Conservation (phyloP, 1,140 invertebrate genomes). For the Drosophila subobscura region DNA sequence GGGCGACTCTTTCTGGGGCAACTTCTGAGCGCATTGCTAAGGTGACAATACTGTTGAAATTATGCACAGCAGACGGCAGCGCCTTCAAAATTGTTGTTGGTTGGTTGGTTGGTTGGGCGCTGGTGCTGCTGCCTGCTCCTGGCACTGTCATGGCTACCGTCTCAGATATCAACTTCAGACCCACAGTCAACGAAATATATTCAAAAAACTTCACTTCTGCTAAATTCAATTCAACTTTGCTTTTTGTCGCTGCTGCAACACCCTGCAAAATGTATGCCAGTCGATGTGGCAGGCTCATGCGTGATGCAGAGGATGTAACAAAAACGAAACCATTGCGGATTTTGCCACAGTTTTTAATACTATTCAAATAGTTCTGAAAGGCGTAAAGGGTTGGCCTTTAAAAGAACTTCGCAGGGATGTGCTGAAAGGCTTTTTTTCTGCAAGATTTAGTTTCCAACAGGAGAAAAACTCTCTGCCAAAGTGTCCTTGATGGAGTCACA, state of each 20-base stretch:
- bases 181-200: constrained; percentile 53
- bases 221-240: constrained; percentile 58
- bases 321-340: too few species aligned
- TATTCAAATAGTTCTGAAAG: background rate
- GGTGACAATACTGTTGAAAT: constrained; percentile 55
- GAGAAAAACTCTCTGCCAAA: too few species aligned
- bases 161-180: constrained; percentile 46
- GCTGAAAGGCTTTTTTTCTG: too few species aligned
- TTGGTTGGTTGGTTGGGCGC: background rate
- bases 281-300: background rate
- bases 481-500: too few species aligned
- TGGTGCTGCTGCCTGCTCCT: background rate
- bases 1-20: constrained; percentile 10
- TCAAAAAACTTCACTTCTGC: constrained; percentile 50
- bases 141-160: constrained; percentile 48
- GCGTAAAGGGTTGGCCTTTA: too few species aligned
- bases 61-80: constrained; percentile 29
- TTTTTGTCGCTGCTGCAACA: constrained; percentile 30
- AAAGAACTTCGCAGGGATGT: too few species aligned
- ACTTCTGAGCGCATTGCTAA: constrained; percentile 52
- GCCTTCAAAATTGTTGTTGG: background rate
- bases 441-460: too few species aligned
- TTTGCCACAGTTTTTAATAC: background rate
- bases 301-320: background rate
- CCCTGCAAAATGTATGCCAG: background rate